Percentiles rank a stretch among this genome's conserved stretches.
These are phyloP conservation scores for Silurus glanis DNA, from an alignment of 2,113 vertebrate genomes.

Conservation along the genomic window DNA sequence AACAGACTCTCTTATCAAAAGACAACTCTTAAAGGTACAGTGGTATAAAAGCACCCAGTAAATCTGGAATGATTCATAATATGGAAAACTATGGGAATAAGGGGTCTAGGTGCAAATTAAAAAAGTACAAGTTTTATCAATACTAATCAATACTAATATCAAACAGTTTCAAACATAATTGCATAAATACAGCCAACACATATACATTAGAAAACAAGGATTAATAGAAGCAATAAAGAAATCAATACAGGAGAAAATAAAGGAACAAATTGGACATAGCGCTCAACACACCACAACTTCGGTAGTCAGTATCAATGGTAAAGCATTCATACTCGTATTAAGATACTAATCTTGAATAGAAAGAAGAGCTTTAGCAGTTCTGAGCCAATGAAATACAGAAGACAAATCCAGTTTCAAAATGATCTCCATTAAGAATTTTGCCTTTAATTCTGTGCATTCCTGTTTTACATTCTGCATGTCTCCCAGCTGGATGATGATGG, in stretches of 20 bases:
- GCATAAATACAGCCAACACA: not conserved
- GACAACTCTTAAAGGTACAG: not conserved
- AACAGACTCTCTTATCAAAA: not conserved
- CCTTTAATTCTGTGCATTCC: not conserved
- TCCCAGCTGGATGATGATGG: not conserved
- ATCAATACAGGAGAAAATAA: not conserved
- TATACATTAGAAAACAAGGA: not conserved
- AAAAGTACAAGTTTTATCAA: not conserved
- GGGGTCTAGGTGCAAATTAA: not conserved
- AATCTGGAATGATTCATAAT: not conserved
- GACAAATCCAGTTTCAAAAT: not conserved
- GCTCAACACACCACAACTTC: not conserved
- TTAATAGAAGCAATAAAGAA: not conserved
- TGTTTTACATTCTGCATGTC: not conserved
- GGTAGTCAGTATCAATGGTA: not conserved
- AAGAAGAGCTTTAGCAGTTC: not conserved
- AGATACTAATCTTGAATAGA: not conserved
- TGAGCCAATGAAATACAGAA: not conserved
- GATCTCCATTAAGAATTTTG: not conserved
- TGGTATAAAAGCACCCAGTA: not conserved
- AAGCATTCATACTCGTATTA: not conserved
- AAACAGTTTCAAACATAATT: not conserved
- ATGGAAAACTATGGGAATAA: not conserved
- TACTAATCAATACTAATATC: not conserved
- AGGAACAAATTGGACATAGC: not conserved